Percentiles rank a stretch among this genome's conserved stretches.
These are phyloP conservation scores for Aradus depressus DNA, from an alignment of 2,888 invertebrate genomes.

Conservation along the genomic window DNA sequence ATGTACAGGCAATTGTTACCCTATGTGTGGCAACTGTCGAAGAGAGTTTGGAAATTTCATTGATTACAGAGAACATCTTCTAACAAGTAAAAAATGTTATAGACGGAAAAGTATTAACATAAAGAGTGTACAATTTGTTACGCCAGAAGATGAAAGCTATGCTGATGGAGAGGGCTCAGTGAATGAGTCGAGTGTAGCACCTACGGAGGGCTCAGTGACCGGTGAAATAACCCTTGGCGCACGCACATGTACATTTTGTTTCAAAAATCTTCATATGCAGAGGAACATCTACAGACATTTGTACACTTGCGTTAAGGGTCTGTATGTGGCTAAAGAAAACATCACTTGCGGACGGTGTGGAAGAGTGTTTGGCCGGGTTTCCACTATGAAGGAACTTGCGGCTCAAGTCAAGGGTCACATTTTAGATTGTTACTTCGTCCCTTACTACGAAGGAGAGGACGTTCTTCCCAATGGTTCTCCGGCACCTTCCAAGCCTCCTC, in stretches of 20 bases:
- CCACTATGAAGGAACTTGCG: conserved; percentile 10
- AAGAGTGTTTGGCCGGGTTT: conserved; percentile 4
- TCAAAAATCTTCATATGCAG: conserved; percentile 9
- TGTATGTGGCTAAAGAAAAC: conserved; percentile 5
- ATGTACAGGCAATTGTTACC: too few relatives aligned
- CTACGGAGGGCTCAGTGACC: too few relatives aligned
- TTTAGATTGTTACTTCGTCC: conserved; percentile 6
- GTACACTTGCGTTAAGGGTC: conserved; percentile 4
- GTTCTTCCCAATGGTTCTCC: conserved; percentile 1
- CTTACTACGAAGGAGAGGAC: conserved; percentile 7
- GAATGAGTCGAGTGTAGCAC: too few relatives aligned
- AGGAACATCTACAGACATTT: conserved; percentile 6
- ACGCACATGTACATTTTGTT: conserved; percentile 10
- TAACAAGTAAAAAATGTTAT: too few relatives aligned
- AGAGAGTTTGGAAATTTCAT: too few relatives aligned
- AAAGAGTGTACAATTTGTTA: too few relatives aligned
- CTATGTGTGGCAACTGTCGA: too few relatives aligned
- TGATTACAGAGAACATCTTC: too few relatives aligned
- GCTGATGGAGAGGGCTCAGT: too few relatives aligned
- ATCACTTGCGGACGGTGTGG: conserved; percentile 4
- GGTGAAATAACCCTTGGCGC: too few relatives aligned
- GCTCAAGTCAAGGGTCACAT: conserved; percentile 4
- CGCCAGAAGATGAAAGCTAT: too few relatives aligned
- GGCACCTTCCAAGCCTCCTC: neutral
- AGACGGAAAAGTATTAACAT: too few relatives aligned